A percentile compares a stretch with the other conserved stretches of the same genome.
Evolutionary conservation across 2,888 invertebrate species (phyloP).

Genomic region (Agriopis marginaria): DNA sequence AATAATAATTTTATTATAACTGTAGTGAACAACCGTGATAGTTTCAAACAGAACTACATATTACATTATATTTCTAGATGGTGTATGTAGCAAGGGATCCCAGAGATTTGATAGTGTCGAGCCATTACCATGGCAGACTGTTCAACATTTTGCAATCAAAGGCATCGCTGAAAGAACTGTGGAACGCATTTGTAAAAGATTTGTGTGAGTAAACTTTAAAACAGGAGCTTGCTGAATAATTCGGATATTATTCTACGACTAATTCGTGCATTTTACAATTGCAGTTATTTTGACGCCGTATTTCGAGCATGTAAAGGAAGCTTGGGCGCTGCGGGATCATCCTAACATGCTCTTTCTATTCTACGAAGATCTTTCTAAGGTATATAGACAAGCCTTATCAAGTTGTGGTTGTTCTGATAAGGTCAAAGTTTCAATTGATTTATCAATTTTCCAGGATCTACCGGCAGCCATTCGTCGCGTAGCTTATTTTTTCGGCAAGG

Average conservation of each 20-base stretch:
- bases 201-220: slow-evolving; percentile 16
- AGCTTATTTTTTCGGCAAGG: slow-evolving; percentile 85
- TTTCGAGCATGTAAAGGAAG: slow-evolving; percentile 91
- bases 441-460: slow-evolving; percentile 44
- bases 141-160: slow-evolving; percentile 16
- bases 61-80: no score
- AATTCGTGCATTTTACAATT: background rate
- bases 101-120: slow-evolving; percentile 92
- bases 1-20: no score
- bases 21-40: no score
- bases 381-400: background rate
- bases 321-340: slow-evolving; percentile 87
- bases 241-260: no score
- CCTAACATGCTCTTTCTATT: slow-evolving; percentile 90
- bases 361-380: slow-evolving; percentile 89
- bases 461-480: slow-evolving; percentile 76
- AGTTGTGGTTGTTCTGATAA: background rate
- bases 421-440: background rate
- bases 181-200: slow-evolving; percentile 81
- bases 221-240: background rate
- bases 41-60: no score
- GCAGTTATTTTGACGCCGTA: slow-evolving; percentile 76
- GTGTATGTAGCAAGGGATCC: slow-evolving; percentile 93
- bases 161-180: slow-evolving; percentile 26
- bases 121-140: slow-evolving; percentile 72